A percentile compares a stretch with the other conserved stretches of the same genome.
Evolutionary conservation across 1,140 invertebrate species (phyloP).

Genomic region (Drosophila carrolli): DNA sequence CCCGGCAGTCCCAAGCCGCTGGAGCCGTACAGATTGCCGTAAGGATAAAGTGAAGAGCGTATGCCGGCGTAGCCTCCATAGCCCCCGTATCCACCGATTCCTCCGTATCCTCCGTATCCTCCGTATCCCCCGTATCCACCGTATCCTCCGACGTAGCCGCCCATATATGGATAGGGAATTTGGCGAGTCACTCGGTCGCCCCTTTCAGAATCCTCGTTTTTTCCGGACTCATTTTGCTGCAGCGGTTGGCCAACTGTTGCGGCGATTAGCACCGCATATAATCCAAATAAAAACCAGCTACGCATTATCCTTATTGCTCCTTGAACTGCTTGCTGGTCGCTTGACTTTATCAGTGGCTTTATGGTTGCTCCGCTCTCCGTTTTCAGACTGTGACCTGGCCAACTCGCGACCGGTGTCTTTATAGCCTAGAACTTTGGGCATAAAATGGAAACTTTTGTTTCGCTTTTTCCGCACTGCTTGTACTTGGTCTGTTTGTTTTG

Average conservation of each 20-base stretch:
- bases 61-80: constrained; percentile 29
- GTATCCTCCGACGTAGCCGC: constrained; percentile 32
- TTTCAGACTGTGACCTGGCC: constrained; percentile 66
- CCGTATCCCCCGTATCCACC: constrained; percentile 37
- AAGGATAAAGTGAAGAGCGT: constrained; percentile 46
- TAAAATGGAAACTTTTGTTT: constrained; percentile 81
- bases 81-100: constrained; percentile 42
- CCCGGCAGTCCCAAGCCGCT: constrained; percentile 38
- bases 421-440: constrained; percentile 78
- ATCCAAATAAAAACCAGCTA: constrained; percentile 68
- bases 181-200: constrained; percentile 53
- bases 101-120: constrained; percentile 28
- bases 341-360: constrained; percentile 46
- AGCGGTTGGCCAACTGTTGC: constrained; percentile 72
- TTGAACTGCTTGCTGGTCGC: constrained; percentile 54
- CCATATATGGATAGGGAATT: constrained; percentile 39
- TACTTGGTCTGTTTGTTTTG: constrained; percentile 20
- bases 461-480: constrained; percentile 23
- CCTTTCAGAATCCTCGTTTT: constrained; percentile 4
- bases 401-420: constrained; percentile 60
- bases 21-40: constrained; percentile 40
- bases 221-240: constrained; percentile 36
- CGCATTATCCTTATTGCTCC: constrained; percentile 58
- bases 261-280: constrained; percentile 76
- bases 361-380: constrained; percentile 30